A percentile compares a stretch with the other conserved stretches of the same genome.
phyloP scores from a whole-genome alignment of 1,140 invertebrate species.

The Pachyrhynchus sulphureomaculatus region DNA sequence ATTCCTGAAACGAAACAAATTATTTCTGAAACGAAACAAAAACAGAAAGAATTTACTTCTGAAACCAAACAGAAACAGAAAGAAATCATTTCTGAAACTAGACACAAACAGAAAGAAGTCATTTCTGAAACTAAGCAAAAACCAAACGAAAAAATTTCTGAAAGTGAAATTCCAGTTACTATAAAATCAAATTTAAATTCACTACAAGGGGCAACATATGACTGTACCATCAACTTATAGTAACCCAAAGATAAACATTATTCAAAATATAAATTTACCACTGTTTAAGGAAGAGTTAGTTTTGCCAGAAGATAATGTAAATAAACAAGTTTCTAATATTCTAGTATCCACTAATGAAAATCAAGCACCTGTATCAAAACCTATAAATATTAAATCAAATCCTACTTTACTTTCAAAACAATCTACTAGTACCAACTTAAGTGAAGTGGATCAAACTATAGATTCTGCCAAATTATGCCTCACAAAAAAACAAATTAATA shows the following conservation, averaged over 20 bases:
- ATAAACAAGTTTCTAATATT: background rate
- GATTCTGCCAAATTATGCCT: background rate
- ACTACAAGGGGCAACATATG: background rate
- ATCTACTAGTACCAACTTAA: background rate
- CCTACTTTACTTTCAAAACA: background rate
- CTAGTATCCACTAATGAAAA: slow-evolving; percentile 34
- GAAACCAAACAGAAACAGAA: no score
- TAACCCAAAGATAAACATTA: slow-evolving; percentile 37
- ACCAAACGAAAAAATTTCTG: slow-evolving; percentile 28
- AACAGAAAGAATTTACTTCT: no score
- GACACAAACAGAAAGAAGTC: no score
- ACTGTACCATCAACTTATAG: slow-evolving; percentile 6
- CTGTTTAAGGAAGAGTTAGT: slow-evolving; percentile 6
- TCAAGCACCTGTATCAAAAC: slow-evolving; percentile 32
- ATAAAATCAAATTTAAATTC: slow-evolving; percentile 20
- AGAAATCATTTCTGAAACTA: no score
- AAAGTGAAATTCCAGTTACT: slow-evolving; percentile 22
- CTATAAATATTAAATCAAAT: slow-evolving; percentile 30
- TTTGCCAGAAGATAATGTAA: background rate
- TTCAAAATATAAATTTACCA: slow-evolving; percentile 41
- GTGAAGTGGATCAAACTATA: background rate
- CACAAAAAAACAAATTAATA: slow-evolving; percentile 14
- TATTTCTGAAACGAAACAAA: no score
- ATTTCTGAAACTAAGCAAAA: slow-evolving; percentile 2
- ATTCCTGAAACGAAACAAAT: no score